Evolutionary conservation across 2,797 vertebrate species (phyloP).

Genomic region (Fistularia commersonii): DNA sequence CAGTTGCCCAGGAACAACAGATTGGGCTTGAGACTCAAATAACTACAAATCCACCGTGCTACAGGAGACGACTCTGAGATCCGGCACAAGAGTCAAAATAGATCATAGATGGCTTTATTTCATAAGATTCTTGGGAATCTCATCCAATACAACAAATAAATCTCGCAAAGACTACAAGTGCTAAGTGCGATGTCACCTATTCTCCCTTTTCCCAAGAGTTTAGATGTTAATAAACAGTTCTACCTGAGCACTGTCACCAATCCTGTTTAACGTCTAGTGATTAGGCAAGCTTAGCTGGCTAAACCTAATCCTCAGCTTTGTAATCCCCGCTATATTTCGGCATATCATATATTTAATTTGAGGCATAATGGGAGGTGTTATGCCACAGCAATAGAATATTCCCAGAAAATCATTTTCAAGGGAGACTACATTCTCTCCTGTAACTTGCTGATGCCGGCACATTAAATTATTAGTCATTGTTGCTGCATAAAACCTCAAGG

Average conservation of each 20-base stretch:
- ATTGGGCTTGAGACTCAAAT: constrained; percentile 1
- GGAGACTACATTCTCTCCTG: constrained; percentile 8
- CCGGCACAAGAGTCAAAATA: too few relatives aligned
- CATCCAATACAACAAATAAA: too few relatives aligned
- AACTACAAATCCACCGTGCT: too few relatives aligned
- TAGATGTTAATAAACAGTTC: constrained; percentile 57
- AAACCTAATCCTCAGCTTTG: constrained; percentile 58
- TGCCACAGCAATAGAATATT: constrained; percentile 12
- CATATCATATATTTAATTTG: constrained; percentile 62
- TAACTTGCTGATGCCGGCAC: constrained; percentile 11
- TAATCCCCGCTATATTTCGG: constrained; percentile 61
- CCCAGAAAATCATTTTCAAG: constrained; percentile 19
- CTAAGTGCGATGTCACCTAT: too few relatives aligned
- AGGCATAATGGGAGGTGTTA: constrained; percentile 29
- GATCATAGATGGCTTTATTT: too few relatives aligned
- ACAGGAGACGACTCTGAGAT: too few relatives aligned
- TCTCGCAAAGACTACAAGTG: too few relatives aligned
- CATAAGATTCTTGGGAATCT: too few relatives aligned
- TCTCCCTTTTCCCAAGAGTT: background rate
- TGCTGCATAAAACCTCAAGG: background rate
- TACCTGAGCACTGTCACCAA: constrained; percentile 50
- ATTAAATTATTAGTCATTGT: constrained; percentile 5
- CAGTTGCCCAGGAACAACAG: constrained; percentile 22
- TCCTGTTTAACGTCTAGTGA: constrained; percentile 59
- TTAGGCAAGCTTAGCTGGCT: constrained; percentile 63